These are phyloP conservation scores for Chaenocephalus aceratus DNA, from an alignment of 2,113 vertebrate species.

Conservation along the genomic window DNA sequence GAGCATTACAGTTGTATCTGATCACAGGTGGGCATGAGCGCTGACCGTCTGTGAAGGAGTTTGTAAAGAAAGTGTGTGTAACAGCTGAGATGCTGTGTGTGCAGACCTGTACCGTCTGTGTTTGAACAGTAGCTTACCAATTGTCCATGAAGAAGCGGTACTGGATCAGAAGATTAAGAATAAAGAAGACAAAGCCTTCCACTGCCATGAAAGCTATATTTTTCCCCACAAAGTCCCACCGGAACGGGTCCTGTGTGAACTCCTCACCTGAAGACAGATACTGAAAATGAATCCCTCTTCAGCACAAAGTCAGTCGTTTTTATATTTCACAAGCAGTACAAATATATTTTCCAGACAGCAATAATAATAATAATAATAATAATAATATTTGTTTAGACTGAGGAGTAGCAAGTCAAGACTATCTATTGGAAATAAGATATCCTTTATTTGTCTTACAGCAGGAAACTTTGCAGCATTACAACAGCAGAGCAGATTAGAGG, in stretches of 20 bases:
- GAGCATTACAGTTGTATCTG: background rate
- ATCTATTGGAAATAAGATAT: too few relatives aligned
- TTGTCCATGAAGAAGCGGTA: constrained; percentile 86
- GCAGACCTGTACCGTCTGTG: background rate
- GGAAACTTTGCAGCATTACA: too few relatives aligned
- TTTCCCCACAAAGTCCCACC: constrained; percentile 94
- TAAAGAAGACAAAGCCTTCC: constrained; percentile 91
- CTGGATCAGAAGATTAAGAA: constrained; percentile 91
- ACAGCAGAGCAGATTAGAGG: too few relatives aligned
- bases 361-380: background rate
- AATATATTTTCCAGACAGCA: background rate
- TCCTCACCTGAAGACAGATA: constrained; percentile 88
- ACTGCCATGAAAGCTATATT: constrained; percentile 91
- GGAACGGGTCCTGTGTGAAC: constrained; percentile 86
- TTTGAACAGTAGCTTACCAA: constrained; percentile 81
- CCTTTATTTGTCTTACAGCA: too few relatives aligned
- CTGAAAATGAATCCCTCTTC: constrained; percentile 18
- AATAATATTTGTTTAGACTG: too few relatives aligned
- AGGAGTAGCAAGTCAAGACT: too few relatives aligned
- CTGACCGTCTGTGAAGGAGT: background rate
- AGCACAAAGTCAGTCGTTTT: constrained; percentile 5
- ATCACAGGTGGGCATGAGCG: background rate
- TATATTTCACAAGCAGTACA: background rate
- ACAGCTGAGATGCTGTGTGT: background rate
- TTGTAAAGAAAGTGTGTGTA: background rate